Conservation (phyloP, 2,113 vertebrate genomes). For the Muntiacus muntjak region DNA sequence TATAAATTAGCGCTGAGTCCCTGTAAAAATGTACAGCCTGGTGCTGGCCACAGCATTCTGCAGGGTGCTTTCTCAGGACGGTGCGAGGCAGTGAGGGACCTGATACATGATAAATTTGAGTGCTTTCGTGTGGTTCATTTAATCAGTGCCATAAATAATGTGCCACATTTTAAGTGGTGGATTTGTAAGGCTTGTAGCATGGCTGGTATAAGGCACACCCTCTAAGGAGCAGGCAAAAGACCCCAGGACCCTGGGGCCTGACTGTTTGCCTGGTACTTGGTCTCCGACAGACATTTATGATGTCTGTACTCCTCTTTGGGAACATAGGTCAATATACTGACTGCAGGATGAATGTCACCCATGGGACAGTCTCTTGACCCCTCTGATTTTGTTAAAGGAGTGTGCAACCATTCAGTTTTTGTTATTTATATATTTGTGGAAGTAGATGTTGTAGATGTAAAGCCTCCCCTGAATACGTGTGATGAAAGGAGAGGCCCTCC, state of each 20-base stretch:
- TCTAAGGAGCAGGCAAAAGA: fast-evolving
- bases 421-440: too few relatives aligned
- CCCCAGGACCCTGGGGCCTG: neutral
- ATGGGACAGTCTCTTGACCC: neutral
- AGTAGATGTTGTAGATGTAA: fast-evolving
- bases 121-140: fast-evolving
- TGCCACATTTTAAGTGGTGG: neutral
- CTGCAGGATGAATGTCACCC: fast-evolving
- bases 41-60: fast-evolving
- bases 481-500: neutral
- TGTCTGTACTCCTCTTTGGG: fast-evolving
- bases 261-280: neutral
- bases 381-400: too few relatives aligned
- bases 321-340: fast-evolving
- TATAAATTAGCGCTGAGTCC: neutral
- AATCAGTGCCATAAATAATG: fast-evolving
- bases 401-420: neutral
- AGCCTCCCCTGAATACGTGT: fast-evolving
- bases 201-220: fast-evolving
- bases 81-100: fast-evolving
- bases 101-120: fast-evolving
- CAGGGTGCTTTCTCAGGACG: neutral
- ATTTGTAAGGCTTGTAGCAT: fast-evolving
- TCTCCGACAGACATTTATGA: neutral
- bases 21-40: neutral